These are phyloP conservation scores for Parnassius apollo DNA, from an alignment of 2,888 invertebrate species.

Conservation along the genomic window DNA sequence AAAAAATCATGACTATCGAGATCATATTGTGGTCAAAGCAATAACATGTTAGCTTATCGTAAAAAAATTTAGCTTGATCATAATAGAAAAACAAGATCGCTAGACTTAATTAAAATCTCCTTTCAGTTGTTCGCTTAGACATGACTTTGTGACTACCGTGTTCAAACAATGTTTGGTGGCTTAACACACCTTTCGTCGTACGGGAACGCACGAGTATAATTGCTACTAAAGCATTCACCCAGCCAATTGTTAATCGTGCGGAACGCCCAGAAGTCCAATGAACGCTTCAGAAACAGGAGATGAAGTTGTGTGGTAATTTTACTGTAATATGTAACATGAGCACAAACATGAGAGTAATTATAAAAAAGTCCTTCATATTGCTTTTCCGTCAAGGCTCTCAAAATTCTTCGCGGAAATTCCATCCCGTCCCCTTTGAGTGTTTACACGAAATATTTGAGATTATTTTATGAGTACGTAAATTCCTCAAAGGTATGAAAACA, in stretches of 20 bases:
- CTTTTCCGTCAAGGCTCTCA: conserved; percentile 7
- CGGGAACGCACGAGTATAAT: conserved; percentile 12
- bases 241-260: conserved; percentile 15
- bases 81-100: no score
- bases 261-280: background rate
- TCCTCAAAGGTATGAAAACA: background rate
- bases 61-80: no score
- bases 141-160: background rate
- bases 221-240: conserved; percentile 13
- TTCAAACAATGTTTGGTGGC: background rate
- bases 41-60: no score
- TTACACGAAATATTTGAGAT: conserved; percentile 17
- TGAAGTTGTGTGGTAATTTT: background rate
- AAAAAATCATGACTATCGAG: no score
- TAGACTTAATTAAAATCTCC: no score
- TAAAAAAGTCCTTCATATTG: conserved; percentile 12
- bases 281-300: background rate
- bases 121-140: background rate
- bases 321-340: background rate
- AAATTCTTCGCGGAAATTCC: conserved; percentile 24
- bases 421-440: conserved; percentile 7
- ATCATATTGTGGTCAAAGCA: no score
- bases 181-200: conserved; percentile 6
- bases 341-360: conserved; percentile 4
- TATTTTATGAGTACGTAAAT: conserved; percentile 18